Evolutionary conservation across 2,888 invertebrate species (phyloP).

Genomic region (Plemyria rubiginata): DNA sequence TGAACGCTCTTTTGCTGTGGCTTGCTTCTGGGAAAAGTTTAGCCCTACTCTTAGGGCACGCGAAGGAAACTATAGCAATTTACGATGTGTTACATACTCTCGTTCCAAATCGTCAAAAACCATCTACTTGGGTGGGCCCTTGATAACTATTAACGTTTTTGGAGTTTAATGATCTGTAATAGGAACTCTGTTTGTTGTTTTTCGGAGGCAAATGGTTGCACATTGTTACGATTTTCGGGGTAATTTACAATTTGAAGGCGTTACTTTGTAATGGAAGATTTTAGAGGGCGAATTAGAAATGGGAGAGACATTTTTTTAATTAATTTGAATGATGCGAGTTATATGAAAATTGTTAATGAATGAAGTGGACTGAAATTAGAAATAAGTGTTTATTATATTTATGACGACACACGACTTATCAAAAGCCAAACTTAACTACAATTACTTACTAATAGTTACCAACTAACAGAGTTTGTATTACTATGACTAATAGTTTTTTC

Average conservation of each 20-base stretch:
- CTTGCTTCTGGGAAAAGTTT: conserved; percentile 68
- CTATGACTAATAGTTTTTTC: no score
- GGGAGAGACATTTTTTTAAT: conserved; percentile 11
- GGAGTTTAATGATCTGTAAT: conserved; percentile 72
- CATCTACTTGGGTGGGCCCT: conserved; percentile 79
- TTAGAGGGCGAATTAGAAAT: conserved; percentile 11
- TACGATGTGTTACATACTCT: conserved; percentile 76
- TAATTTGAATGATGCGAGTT: not conserved
- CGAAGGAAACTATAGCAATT: conserved; percentile 69
- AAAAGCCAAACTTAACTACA: no score
- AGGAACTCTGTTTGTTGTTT: conserved; percentile 65
- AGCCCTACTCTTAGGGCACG: conserved; percentile 55
- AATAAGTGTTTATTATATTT: no score
- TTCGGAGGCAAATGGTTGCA: conserved; percentile 45
- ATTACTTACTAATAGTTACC: no score
- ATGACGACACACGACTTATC: no score
- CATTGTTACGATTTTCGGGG: conserved; percentile 42
- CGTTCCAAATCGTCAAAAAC: conserved; percentile 60
- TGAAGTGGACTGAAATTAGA: not conserved
- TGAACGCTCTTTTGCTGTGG: conserved; percentile 7
- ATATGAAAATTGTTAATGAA: not conserved
- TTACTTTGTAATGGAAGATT: conserved; percentile 32
- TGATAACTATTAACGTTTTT: conserved; percentile 76
- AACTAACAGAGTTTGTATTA: no score
- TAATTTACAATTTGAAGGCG: conserved; percentile 40